Evolutionary conservation across 2,113 vertebrate species (phyloP), one percentile per base, ranked within the genome.

Genomic region (Nothocercus julius): DNA sequence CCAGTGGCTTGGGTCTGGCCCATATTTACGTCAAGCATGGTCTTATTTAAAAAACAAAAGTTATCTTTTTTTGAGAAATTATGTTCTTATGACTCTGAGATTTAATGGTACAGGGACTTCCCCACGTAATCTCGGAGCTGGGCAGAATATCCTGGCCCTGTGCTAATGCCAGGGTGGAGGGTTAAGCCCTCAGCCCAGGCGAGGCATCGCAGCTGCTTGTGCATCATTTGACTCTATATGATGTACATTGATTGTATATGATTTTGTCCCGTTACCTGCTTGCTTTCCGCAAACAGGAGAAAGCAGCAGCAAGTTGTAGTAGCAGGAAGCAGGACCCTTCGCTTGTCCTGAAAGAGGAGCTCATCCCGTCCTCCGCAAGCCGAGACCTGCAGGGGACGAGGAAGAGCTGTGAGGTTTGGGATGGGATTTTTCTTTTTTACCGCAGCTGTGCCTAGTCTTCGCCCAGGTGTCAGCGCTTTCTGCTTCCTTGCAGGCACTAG

Each of bases 231-330:
- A 22, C 49, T 24, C 20, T 22, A 49, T 11, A 22, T 49, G 49
- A 49, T 22, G 49, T 12, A 49, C 49, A 11, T 49, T 22, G 49
- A 49, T 49, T 49, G 49, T 49, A 49, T 49, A 24, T 22, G 21
- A 13, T 8, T 22, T 40, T 67, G 85, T 13, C 47, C 19, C 3
- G 0, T 11, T 24, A 9, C 59, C 75, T 38, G 53, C 44, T 54
- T 44, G 21, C 3, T 4, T 24, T 32, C 56, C 1, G 0, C 40
- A 49, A 77, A 82, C 38, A n/a, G 69, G 54, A n/a, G 3, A 45
- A 84, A 87, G 68, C 53, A 66, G 6, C 25, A 86, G 80, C 62
- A 85, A 73, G 47, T 74, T 75, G 88, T n/a, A 76, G 51, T 81
- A 38, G 47, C 18, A 22, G 44, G 82, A 76, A 42, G 9, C 47